Base-by-base conservation (phyloP, 2,113 vertebrate species). In the Geococcyx californianus region DNA sequence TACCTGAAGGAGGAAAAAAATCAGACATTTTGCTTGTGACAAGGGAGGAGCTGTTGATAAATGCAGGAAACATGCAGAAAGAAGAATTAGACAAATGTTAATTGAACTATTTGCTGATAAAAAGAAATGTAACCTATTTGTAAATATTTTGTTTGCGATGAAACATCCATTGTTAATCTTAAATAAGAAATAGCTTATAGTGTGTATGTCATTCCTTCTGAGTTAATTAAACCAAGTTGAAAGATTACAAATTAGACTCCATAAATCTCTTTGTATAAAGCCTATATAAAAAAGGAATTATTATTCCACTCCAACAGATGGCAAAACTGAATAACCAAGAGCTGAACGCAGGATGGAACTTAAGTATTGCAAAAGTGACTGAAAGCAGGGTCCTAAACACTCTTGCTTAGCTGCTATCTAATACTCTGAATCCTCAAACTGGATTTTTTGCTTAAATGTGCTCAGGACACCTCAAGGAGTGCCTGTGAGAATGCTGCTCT, bases 271-370 rank as follows among this genome's bases (percentile, higher is more conserved):
- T 55, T 9, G 49, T 51, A 40, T 29, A 54, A 52, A 59, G 67
- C 24, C 31, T 87, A 44, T 49, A 77, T 47, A 34, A 25, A 74
- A n/a, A 51, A 92, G 26, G 42, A 89, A 25, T 67, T 88, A 58
- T 66, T 76, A 58, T 64, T 90, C 83, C 26, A 52, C 26, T 89
- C 52, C 73, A 84, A 91, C 42, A 84, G 86, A 75, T 81, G 86
- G 64, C 56, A 95, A 94, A 89, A 87, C 47, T 74, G 26, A 90
- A 86, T 89, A 92, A 92, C 47, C 24, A 70, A 67, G 84, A 55
- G 55, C 55, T 70, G 70, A 77, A 69, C 84, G 16, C 14, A 42
- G n/a, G 31, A 90, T 56, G 20, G 77, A 56, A 87, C 38, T 16
- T 64, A 42, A 74, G 33, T 23, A 47, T 26, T 74, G 31, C n/a